phyloP scores from a whole-genome alignment of 2,888 invertebrate genomes.

The Rhingia rostrata region DNA sequence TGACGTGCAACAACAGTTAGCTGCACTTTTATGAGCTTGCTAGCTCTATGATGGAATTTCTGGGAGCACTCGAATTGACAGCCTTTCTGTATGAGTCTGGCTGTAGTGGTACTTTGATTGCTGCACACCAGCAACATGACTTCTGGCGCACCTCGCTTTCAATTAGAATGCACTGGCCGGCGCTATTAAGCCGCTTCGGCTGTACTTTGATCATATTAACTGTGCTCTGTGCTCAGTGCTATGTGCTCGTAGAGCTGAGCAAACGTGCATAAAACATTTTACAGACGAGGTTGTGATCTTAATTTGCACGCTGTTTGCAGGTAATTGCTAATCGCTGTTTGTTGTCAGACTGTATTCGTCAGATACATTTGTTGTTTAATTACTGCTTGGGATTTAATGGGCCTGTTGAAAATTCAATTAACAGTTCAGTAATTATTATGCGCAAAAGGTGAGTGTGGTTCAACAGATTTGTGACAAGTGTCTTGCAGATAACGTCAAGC shows the following conservation, averaged over 20 bases:
- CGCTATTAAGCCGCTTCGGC: neutral
- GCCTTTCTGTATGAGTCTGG: neutral
- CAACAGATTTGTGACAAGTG: neutral
- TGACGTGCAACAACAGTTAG: slow-evolving; percentile 43
- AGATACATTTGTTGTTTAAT: neutral
- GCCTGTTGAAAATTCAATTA: slow-evolving; percentile 2
- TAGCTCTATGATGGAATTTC: slow-evolving; percentile 15
- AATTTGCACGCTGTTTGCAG: slow-evolving; percentile 18
- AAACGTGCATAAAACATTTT: slow-evolving; percentile 28
- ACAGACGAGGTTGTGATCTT: slow-evolving; percentile 38
- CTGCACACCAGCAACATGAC: slow-evolving; percentile 23
- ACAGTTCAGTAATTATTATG: neutral
- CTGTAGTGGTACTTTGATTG: slow-evolving; percentile 40
- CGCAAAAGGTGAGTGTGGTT: neutral
- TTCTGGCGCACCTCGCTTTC: slow-evolving; percentile 48
- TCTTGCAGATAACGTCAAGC: neutral
- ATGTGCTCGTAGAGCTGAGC: no score
- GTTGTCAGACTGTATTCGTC: slow-evolving; percentile 1
- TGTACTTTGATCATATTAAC: no score
- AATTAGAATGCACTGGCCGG: slow-evolving; percentile 47
- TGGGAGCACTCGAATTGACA: slow-evolving; percentile 30
- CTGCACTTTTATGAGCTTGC: slow-evolving; percentile 10
- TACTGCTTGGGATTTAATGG: neutral
- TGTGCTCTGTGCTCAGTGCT: no score
- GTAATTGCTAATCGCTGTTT: slow-evolving; percentile 22